Percentiles rank a stretch among this genome's conserved stretches.
Evolutionary conservation across 2,888 invertebrate species (phyloP).

Genomic region (Holacanthella duospinosa): DNA sequence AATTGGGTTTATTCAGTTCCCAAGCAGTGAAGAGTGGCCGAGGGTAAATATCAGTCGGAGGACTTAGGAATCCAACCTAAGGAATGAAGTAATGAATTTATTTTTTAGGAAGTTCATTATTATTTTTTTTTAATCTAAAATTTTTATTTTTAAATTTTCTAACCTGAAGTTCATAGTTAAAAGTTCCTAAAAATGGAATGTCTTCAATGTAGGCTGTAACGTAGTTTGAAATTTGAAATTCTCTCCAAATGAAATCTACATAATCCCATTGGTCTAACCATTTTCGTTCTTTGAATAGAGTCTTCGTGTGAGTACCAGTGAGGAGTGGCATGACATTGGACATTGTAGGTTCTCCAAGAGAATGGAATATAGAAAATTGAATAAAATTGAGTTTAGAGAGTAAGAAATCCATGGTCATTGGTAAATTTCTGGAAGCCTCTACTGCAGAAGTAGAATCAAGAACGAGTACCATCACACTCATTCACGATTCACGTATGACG

Average conservation of each 20-base stretch:
- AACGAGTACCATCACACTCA: constrained; percentile 17
- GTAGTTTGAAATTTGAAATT: constrained; percentile 17
- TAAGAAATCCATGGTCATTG: constrained; percentile 18
- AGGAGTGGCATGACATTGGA: constrained; percentile 19
- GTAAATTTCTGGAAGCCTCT: constrained; percentile 19
- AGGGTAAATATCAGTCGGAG: constrained; percentile 22
- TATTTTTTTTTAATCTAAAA: not conserved
- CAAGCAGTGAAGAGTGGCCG: constrained; percentile 18
- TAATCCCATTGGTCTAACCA: constrained; percentile 16
- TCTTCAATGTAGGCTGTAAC: constrained; percentile 25
- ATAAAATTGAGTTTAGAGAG: constrained; percentile 14
- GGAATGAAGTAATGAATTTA: not conserved
- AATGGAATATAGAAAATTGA: constrained; percentile 21
- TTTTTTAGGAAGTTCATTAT: too few relatives aligned
- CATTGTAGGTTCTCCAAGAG: constrained; percentile 16
- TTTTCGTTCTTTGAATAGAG: not conserved
- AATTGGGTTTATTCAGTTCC: not conserved
- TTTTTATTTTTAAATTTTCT: not conserved
- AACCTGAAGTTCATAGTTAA: constrained; percentile 16
- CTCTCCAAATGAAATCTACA: constrained; percentile 18
- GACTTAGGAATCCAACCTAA: constrained; percentile 15
- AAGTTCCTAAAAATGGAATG: constrained; percentile 8
- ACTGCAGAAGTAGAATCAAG: constrained; percentile 20
- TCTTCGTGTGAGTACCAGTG: constrained; percentile 6
- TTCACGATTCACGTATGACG: too few relatives aligned